Base-by-base conservation (phyloP, 1,140 invertebrate species). In the Brachionus asplanchnoidis region DNA sequence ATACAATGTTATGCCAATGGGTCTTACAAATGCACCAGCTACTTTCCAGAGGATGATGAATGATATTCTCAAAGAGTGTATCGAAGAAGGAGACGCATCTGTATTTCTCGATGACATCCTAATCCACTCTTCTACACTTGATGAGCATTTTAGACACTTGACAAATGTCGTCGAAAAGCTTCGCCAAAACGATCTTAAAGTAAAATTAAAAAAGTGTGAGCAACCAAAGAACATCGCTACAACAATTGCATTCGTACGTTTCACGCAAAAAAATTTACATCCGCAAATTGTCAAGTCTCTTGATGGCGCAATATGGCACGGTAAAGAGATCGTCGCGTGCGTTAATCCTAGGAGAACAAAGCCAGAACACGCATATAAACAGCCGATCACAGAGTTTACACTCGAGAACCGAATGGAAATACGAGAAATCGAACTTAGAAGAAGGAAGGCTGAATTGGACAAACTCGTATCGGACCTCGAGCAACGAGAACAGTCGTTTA, bases 41-140 rank as follows among this genome's bases (percentile, higher is more conserved):
- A 53, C 75, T 5, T 78, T 78, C 75, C 75, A 78, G 14, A 44
- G n/a, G n/a, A n/a, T n/a, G n/a, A 77, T 77, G 73, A 77, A 77
- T n/a, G 2, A 7, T 0, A n/a, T 77, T n/a, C n/a, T 53, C 8
- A 68, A 68, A n/a, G 75, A 78, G 75, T 53, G 75, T 23, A 53
- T 78, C 14, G 42, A 50, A 40, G 36, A 44, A 3, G 42, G 75
- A 42, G 42, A 50, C n/a, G 50, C 26, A 12, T 42, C 23, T 6
- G 75, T 78, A 5, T 78, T 78, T 44, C 17, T 78, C 1, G 75
- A 50, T 5, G 75, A 46, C 50, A 78, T 78, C 50, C 8, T 78
- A 46, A 78, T 78, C n/a, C 23, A 50, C n/a, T 78, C 42, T 14
- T 46, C 50, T 26, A 26, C 42, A 44, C 75, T 53, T 4, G 36